A percentile compares a stretch with the other conserved stretches of the same genome.
These are phyloP conservation scores for Chaetodon trifascialis DNA, from an alignment of 2,113 vertebrate species.

Conservation along the genomic window DNA sequence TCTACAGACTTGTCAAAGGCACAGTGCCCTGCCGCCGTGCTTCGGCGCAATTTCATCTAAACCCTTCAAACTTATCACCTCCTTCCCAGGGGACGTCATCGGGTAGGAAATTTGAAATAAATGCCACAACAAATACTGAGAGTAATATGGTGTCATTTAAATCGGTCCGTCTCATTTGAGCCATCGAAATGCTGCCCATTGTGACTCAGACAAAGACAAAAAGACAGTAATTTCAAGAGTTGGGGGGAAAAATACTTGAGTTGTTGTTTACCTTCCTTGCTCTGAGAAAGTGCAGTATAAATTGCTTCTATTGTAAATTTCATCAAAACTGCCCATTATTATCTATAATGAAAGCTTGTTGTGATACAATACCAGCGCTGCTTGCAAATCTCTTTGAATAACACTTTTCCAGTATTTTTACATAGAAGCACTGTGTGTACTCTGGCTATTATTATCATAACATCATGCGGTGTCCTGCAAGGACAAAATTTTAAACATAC, in stretches of 20 bases:
- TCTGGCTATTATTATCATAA: background rate
- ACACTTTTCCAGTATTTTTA: conserved; percentile 2
- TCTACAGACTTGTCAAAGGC: conserved; percentile 43
- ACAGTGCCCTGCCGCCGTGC: background rate
- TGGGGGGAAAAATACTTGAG: conserved; percentile 1
- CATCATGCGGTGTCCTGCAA: background rate
- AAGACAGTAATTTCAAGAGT: background rate
- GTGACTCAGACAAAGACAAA: conserved; percentile 10
- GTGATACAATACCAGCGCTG: background rate
- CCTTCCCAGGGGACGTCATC: conserved; percentile 25
- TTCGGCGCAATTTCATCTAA: conserved; percentile 45
- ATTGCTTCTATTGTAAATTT: conserved; percentile 5
- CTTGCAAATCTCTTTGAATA: background rate
- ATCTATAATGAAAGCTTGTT: conserved; percentile 6
- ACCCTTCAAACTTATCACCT: conserved; percentile 50
- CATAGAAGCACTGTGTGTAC: background rate
- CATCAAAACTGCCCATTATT: background rate
- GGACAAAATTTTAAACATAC: background rate
- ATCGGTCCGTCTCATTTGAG: conserved; percentile 13
- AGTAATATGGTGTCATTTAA: conserved; percentile 39
- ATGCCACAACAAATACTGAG: conserved; percentile 43
- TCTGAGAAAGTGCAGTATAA: background rate
- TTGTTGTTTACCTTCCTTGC: background rate
- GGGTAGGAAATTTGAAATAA: conserved; percentile 41
- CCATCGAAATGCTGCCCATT: conserved; percentile 31